Evolutionary conservation across 1,140 invertebrate genomes (phyloP).

Genomic region (Oedothorax gibbosus): DNA sequence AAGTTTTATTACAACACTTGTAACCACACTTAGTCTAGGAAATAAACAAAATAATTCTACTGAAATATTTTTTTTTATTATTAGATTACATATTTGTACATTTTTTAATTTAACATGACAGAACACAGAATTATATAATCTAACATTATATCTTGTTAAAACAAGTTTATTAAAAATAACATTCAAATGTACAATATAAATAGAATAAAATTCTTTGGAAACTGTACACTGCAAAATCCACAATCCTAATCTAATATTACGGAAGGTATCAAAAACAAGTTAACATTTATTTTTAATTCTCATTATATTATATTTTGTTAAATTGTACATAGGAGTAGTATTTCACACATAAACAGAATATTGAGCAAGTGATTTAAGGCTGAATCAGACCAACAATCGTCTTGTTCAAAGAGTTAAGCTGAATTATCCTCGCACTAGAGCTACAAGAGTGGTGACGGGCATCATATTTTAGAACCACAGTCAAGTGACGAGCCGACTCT

Average conservation of each 20-base stretch:
- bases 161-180: constrained; percentile 57
- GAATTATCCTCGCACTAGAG: too few relatives aligned
- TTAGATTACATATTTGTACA: constrained; percentile 47
- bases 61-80: constrained; percentile 41
- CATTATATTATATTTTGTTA: constrained; percentile 40
- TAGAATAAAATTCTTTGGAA: constrained; percentile 21
- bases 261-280: constrained; percentile 37
- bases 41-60: not conserved
- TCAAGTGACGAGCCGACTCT: too few relatives aligned
- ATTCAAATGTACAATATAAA: constrained; percentile 51
- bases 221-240: constrained; percentile 40
- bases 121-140: not conserved
- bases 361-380: constrained; percentile 36
- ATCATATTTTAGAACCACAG: too few relatives aligned
- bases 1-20: too few relatives aligned
- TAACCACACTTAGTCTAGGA: too few relatives aligned
- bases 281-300: constrained; percentile 43
- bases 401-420: too few relatives aligned
- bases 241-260: constrained; percentile 13
- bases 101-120: constrained; percentile 13
- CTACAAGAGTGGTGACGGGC: too few relatives aligned
- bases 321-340: constrained; percentile 44
- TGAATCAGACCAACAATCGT: too few relatives aligned
- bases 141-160: constrained; percentile 26
- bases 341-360: constrained; percentile 40